phyloP scores from a whole-genome alignment of 1,140 invertebrate species.

The Monomorium pharaonis region DNA sequence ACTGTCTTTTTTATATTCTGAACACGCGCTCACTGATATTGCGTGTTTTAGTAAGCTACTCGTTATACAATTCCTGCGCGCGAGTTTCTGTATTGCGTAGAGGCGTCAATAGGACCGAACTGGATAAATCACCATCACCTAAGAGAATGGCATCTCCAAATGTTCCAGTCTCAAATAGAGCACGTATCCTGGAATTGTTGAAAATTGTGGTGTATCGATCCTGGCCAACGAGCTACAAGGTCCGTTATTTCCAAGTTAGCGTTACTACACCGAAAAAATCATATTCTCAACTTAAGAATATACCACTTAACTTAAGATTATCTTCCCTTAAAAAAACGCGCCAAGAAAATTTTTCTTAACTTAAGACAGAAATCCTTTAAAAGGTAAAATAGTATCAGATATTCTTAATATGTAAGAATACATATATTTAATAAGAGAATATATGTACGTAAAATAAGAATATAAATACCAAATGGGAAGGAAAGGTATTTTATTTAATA shows the following conservation, averaged over 20 bases:
- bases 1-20: background rate
- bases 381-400: too few relatives aligned
- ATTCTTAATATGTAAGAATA: too few relatives aligned
- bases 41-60: background rate
- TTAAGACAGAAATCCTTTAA: too few relatives aligned
- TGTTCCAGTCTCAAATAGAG: background rate
- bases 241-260: background rate
- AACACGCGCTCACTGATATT: background rate
- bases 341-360: too few relatives aligned
- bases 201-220: background rate
- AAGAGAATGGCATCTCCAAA: background rate
- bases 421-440: too few relatives aligned
- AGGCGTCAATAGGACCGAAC: background rate
- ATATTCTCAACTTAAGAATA: too few relatives aligned
- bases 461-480: too few relatives aligned
- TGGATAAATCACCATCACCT: conserved; percentile 1
- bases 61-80: background rate
- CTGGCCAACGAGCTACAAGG: background rate
- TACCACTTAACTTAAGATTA: too few relatives aligned
- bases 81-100: background rate
- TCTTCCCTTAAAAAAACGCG: too few relatives aligned
- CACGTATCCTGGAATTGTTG: background rate
- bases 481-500: too few relatives aligned
- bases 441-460: too few relatives aligned
- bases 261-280: too few relatives aligned